Conservation (phyloP, 1,140 invertebrate genomes). For the Sweltsa coloradensis region DNA sequence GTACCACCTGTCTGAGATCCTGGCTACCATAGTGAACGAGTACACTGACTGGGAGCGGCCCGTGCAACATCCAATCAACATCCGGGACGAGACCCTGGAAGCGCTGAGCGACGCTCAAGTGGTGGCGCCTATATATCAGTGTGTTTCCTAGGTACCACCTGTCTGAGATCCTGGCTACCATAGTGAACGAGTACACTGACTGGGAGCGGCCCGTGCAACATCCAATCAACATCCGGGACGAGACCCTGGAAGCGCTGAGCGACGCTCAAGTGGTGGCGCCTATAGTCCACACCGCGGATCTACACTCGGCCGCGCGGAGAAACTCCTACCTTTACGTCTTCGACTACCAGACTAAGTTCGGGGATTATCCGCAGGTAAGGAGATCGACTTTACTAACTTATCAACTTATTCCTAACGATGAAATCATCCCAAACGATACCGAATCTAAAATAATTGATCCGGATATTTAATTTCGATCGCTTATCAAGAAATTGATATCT, state of each 20-base stretch:
- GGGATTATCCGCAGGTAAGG: slow-evolving; percentile 79
- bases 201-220: slow-evolving; percentile 90
- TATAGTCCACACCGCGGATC: slow-evolving; percentile 78
- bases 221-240: slow-evolving; percentile 85
- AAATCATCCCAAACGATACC: too few species aligned
- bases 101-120: slow-evolving; percentile 45
- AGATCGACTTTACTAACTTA: too few species aligned
- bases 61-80: slow-evolving; percentile 34
- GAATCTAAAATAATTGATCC: too few species aligned
- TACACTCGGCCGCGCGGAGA: slow-evolving; percentile 70
- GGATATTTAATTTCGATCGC: too few species aligned
- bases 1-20: slow-evolving; percentile 14
- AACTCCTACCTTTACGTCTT: slow-evolving; percentile 88
- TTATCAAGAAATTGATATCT: too few species aligned
- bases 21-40: slow-evolving; percentile 34
- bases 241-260: slow-evolving; percentile 83
- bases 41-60: slow-evolving; percentile 49
- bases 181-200: slow-evolving; percentile 95
- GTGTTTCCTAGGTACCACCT: slow-evolving; percentile 38
- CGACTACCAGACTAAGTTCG: slow-evolving; percentile 85
- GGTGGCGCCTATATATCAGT: slow-evolving; percentile 36
- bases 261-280: slow-evolving; percentile 91
- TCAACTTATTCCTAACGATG: too few species aligned
- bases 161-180: slow-evolving; percentile 71
- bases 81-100: slow-evolving; percentile 45